Evolutionary conservation across 2,113 vertebrate genomes (phyloP).

Genomic region (Xenopus borealis): DNA sequence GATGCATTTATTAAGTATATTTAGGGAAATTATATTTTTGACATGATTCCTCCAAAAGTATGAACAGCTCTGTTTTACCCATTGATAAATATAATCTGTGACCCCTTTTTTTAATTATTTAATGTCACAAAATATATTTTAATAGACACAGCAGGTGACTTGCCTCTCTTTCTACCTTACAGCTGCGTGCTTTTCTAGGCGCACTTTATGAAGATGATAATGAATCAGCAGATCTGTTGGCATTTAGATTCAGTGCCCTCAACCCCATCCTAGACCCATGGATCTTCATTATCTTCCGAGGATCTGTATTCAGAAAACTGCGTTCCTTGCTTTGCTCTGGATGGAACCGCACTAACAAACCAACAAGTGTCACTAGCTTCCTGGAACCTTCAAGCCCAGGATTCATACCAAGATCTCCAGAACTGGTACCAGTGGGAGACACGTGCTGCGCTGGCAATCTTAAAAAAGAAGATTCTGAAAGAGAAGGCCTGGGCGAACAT

Average conservation of each 20-base stretch:
- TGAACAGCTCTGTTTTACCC: no score
- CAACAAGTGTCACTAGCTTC: background rate
- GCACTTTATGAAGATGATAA: slow-evolving; percentile 65
- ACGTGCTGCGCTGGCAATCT: slow-evolving; percentile 24
- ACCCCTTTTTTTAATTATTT: no score
- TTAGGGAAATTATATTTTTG: no score
- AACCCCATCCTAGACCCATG: slow-evolving; percentile 89
- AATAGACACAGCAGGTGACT: background rate
- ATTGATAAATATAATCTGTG: no score
- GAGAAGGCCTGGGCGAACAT: background rate
- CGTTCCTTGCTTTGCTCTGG: slow-evolving; percentile 62
- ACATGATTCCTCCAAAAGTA: no score
- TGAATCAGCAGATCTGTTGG: slow-evolving; percentile 67
- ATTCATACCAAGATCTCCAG: background rate
- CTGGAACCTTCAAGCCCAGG: background rate
- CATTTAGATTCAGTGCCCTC: slow-evolving; percentile 81
- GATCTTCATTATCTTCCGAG: slow-evolving; percentile 89
- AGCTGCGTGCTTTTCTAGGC: slow-evolving; percentile 80
- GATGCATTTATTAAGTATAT: no score
- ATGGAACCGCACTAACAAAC: slow-evolving; percentile 21
- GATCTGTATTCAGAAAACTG: slow-evolving; percentile 74
- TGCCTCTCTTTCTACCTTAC: slow-evolving; percentile 29
- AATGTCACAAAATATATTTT: no score
- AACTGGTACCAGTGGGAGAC: slow-evolving; percentile 3
- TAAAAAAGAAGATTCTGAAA: background rate